Evolutionary conservation across 2,888 invertebrate species (phyloP).

Genomic region (Sipha maydis): DNA sequence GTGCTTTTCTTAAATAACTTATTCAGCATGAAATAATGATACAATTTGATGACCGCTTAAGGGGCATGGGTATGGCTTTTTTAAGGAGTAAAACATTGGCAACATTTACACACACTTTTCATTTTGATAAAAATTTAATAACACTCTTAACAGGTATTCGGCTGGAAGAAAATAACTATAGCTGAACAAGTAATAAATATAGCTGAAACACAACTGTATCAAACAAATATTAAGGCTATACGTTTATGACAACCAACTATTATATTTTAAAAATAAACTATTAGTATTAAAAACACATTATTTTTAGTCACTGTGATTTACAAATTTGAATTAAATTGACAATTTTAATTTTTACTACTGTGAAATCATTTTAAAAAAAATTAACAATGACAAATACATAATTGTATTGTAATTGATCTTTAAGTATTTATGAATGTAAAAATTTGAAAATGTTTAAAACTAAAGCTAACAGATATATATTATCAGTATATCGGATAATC

Average conservation of each 20-base stretch:
- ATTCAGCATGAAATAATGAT: not conserved
- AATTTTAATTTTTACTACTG: too few species aligned
- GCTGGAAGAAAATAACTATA: not conserved
- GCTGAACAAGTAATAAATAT: not conserved
- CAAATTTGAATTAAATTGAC: too few species aligned
- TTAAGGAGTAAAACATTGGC: not conserved
- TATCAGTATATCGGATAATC: too few species aligned
- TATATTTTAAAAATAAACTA: too few species aligned
- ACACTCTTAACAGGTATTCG: not conserved
- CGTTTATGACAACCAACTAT: not conserved
- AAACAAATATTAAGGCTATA: too few species aligned
- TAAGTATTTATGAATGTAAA: too few species aligned
- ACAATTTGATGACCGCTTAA: not conserved
- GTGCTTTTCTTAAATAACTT: conserved; percentile 34
- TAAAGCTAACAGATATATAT: too few species aligned
- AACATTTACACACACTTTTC: not conserved
- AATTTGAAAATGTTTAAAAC: too few species aligned
- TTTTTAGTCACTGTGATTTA: not conserved
- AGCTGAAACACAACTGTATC: not conserved
- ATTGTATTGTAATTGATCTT: too few species aligned
- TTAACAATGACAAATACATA: too few species aligned
- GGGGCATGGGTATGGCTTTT: not conserved
- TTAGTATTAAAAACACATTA: not conserved
- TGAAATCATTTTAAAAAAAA: too few species aligned
- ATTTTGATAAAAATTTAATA: not conserved